phyloP scores from a whole-genome alignment of 1,140 invertebrate species.

The Drosophila lacertosa region DNA sequence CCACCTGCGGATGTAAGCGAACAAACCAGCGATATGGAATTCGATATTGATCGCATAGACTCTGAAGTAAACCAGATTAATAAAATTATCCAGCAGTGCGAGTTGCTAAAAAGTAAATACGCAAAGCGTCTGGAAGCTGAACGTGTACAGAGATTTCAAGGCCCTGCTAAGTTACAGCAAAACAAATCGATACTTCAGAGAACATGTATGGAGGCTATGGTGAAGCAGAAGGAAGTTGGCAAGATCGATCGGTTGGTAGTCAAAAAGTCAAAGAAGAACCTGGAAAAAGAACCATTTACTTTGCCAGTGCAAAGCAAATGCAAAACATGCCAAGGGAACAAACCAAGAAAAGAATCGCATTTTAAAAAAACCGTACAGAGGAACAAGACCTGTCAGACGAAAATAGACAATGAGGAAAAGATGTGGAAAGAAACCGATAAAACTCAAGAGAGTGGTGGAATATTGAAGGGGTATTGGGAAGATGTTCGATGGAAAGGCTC shows the following conservation, averaged over 20 bases:
- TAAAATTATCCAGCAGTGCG: constrained; percentile 27
- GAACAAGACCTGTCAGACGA: background rate
- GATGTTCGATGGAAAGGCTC: background rate
- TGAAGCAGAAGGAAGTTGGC: background rate
- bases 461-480: background rate
- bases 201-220: background rate
- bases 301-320: background rate
- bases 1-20: background rate
- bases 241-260: background rate
- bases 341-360: too few relatives aligned
- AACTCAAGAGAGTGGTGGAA: background rate
- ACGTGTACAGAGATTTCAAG: too few relatives aligned
- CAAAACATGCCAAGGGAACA: too few relatives aligned
- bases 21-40: background rate
- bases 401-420: background rate
- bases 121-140: background rate
- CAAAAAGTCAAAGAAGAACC: background rate
- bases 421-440: background rate
- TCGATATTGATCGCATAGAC: background rate
- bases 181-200: background rate
- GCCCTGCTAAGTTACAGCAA: too few relatives aligned
- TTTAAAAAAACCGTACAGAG: background rate
- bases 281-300: background rate
- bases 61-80: constrained; percentile 20
- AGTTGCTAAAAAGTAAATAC: constrained; percentile 12